A percentile compares a stretch with the other conserved stretches of the same genome.
phyloP scores from a whole-genome alignment of 2,113 vertebrate genomes.

The Grus americana region DNA sequence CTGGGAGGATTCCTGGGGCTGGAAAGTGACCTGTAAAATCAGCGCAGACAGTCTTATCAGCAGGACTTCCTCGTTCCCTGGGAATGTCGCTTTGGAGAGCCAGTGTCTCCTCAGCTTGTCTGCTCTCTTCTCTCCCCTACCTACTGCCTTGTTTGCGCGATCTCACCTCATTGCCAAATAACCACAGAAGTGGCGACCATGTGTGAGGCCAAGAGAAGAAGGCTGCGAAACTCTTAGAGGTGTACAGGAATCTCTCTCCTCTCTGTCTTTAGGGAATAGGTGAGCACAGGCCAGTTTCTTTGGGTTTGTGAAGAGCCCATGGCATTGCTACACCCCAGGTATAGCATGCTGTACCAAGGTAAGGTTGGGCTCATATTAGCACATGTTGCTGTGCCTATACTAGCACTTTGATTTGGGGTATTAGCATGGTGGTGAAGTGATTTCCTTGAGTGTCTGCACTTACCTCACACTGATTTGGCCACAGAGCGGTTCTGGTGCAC shows the following conservation, averaged over 20 bases:
- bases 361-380: background rate
- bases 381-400: background rate
- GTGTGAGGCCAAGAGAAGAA: background rate
- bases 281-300: background rate
- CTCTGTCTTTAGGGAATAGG: background rate
- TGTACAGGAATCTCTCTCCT: background rate
- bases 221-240: background rate
- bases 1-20: background rate
- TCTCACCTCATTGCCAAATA: background rate
- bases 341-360: background rate
- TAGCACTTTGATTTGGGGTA: background rate
- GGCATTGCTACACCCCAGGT: background rate
- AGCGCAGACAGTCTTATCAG: background rate
- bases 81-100: accelerated
- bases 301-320: background rate
- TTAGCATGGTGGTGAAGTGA: background rate
- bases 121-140: background rate
- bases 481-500: background rate
- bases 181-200: background rate
- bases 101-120: background rate
- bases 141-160: background rate
- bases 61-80: background rate
- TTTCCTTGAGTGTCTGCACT: background rate
- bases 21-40: background rate
- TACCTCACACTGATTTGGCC: background rate